Evolutionary conservation across 2,797 vertebrate species (phyloP).

Genomic region (Hippopotamyrus pictus): DNA sequence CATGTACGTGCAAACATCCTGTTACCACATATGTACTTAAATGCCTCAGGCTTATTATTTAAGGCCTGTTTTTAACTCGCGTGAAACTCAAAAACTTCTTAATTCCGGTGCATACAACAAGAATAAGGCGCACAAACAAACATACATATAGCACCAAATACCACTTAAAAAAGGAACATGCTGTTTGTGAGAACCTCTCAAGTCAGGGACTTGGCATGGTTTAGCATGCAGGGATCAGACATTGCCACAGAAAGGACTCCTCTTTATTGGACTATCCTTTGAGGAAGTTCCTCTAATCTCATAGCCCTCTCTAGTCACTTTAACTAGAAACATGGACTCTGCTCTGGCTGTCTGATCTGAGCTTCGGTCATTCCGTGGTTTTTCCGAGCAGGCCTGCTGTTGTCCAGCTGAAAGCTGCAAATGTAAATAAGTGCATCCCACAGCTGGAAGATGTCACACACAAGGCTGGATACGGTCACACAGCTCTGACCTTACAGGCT

Average conservation of each 20-base stretch:
- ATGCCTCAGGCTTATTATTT: neutral
- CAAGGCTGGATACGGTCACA: no score
- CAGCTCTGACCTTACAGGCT: neutral
- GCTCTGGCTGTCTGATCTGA: neutral
- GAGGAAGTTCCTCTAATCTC: conserved; percentile 8
- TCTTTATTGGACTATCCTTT: neutral
- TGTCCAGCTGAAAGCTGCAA: neutral
- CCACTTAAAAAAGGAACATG: neutral
- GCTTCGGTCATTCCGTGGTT: neutral
- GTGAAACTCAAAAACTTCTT: neutral
- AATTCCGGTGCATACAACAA: neutral
- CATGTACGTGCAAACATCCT: neutral
- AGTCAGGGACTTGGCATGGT: neutral
- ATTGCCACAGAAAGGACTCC: neutral
- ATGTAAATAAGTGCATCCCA: neutral
- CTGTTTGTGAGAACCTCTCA: neutral
- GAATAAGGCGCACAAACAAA: neutral
- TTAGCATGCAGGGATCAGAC: neutral
- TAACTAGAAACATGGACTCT: neutral
- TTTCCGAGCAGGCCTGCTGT: neutral
- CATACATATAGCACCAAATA: neutral
- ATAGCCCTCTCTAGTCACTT: neutral
- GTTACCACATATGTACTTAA: neutral
- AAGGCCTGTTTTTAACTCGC: neutral
- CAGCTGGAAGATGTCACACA: neutral